Evolutionary conservation across 1,140 invertebrate species (phyloP).

Genomic region (Acyrthosiphon pisum): DNA sequence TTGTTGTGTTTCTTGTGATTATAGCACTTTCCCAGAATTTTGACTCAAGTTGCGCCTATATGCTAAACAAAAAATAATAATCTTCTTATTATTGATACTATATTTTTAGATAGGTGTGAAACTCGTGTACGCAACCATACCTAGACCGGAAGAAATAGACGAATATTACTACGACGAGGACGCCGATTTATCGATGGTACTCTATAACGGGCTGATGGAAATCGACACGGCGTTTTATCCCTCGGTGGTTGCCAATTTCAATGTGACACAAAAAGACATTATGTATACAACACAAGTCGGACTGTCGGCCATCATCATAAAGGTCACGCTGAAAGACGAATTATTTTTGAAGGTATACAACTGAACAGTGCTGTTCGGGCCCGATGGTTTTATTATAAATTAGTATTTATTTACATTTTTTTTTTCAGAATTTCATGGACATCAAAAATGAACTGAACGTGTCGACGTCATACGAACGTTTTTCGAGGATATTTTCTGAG

Average conservation of each 20-base stretch:
- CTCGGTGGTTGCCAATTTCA: slow-evolving; percentile 68
- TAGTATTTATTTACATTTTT: background rate
- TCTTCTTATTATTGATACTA: background rate
- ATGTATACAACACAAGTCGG: slow-evolving; percentile 65
- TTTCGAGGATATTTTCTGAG: slow-evolving; percentile 46
- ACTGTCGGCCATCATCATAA: slow-evolving; percentile 66
- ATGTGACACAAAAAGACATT: slow-evolving; percentile 68
- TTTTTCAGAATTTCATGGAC: slow-evolving; percentile 55
- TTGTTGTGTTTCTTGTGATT: no score
- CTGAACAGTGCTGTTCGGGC: background rate
- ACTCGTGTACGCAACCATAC: slow-evolving; percentile 26
- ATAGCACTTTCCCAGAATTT: background rate
- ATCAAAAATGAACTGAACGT: slow-evolving; percentile 55
- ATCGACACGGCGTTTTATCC: slow-evolving; percentile 72
- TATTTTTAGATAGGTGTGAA: slow-evolving; percentile 26
- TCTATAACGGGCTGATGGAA: slow-evolving; percentile 68
- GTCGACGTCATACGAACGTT: slow-evolving; percentile 40
- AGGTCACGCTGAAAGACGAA: slow-evolving; percentile 66
- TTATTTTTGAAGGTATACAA: slow-evolving; percentile 63
- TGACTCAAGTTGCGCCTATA: no score
- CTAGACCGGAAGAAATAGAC: slow-evolving; percentile 38
- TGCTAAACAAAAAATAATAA: background rate
- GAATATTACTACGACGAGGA: slow-evolving; percentile 52
- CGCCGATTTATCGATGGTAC: slow-evolving; percentile 18
- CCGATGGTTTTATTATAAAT: background rate